Conservation (phyloP, 2,797 vertebrate species). For the Lindbergichthys nudifrons region DNA sequence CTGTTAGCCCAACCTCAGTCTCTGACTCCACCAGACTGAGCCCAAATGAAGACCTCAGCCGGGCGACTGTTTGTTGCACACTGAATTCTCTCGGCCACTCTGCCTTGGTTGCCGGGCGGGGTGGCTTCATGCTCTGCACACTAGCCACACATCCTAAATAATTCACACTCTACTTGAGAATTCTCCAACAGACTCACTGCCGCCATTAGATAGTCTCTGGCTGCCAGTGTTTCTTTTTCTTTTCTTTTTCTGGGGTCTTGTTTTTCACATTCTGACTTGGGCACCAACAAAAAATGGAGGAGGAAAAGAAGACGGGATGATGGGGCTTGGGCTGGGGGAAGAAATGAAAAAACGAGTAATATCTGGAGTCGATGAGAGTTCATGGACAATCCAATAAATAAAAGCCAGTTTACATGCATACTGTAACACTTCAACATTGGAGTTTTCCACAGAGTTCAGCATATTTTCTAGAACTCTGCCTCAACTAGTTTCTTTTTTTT, state of each 20-base stretch:
- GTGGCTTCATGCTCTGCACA: slow-evolving; percentile 75
- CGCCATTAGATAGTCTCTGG: slow-evolving; percentile 78
- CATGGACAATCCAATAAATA: slow-evolving; percentile 71
- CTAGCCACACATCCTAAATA: slow-evolving; percentile 81
- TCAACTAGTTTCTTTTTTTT: slow-evolving; percentile 54
- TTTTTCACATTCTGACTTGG: slow-evolving; percentile 61
- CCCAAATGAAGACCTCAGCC: slow-evolving; percentile 65
- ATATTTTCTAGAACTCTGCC: slow-evolving; percentile 68
- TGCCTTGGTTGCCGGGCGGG: slow-evolving; percentile 62
- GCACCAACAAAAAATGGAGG: slow-evolving; percentile 32
- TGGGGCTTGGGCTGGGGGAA: not conserved
- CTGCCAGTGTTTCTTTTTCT: slow-evolving; percentile 67
- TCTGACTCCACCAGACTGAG: slow-evolving; percentile 5
- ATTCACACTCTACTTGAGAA: slow-evolving; percentile 83
- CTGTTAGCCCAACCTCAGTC: not conserved
- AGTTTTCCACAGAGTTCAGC: slow-evolving; percentile 77
- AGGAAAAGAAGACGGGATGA: not conserved
- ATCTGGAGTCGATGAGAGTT: slow-evolving; percentile 73
- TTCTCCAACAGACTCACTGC: slow-evolving; percentile 79
- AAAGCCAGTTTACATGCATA: slow-evolving; percentile 75
- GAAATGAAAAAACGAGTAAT: slow-evolving; percentile 64
- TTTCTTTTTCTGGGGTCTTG: slow-evolving; percentile 36
- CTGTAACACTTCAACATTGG: slow-evolving; percentile 67
- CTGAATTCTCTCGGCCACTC: slow-evolving; percentile 62
- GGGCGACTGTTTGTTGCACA: slow-evolving; percentile 52